Base-by-base conservation (phyloP, 2,797 vertebrate genomes). In the Brachyrhaphis roseni region DNA sequence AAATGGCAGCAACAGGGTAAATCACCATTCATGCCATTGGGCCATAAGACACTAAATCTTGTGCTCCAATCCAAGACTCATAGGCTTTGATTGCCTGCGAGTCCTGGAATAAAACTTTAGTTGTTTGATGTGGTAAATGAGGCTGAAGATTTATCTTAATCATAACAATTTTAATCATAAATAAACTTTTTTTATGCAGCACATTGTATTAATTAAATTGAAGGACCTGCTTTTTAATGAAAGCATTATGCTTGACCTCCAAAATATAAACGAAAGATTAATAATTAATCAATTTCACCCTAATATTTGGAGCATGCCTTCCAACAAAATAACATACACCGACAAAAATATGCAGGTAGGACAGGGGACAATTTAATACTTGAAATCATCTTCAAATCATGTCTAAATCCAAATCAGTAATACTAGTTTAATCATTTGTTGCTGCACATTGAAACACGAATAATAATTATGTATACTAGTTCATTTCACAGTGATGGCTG, bases 1-100 rank as follows among this genome's bases (percentile, higher is more conserved):
- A 82, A 88, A 87, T 81, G 84, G 76, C 53, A 57, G 84, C 49
- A 89, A 93, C 84, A 81, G 82, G 78, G 77, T 86, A 87, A 91
- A 91, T 89, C 88, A 85, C 79, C 49, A 53, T 31, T 57, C 72
- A 79, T 64, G 79, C 85, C 57, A 84, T 82, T 72, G 84, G 88
- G 86, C 77, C 66, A 77, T 41, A 72, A 64, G 77, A 81, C 80
- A 87, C 84, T 57, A 75, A 83, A 89, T 83, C 79, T 53, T 53
- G 20, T 51, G 51, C 7, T 23, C 23, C 23, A 26, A 26, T 53
- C 49, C 49, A 51, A 8, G 49, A 23, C 49, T 51, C 20, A 0
- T 7, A 51, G 49, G 47, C 76, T 89, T 82, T 79, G 88, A 83
- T 78, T 85, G 80, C 57, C 55, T 77, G 59, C 0, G 34, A 80